phyloP scores from a whole-genome alignment of 2,888 invertebrate species.

The Odontothrips loti region DNA sequence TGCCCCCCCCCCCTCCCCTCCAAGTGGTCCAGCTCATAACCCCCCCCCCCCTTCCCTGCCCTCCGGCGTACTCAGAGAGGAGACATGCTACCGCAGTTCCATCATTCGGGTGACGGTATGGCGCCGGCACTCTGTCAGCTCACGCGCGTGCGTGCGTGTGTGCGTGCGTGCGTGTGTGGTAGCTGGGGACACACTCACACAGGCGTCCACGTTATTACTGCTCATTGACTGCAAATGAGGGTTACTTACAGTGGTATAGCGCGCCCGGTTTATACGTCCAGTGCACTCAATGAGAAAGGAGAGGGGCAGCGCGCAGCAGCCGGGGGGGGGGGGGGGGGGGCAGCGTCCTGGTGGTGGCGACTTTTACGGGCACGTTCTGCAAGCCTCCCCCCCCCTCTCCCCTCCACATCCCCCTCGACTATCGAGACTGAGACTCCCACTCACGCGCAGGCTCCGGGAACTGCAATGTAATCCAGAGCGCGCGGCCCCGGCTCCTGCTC shows the following conservation, averaged over 20 bases:
- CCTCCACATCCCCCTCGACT: too few species aligned
- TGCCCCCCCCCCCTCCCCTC: not conserved
- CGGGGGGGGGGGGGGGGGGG: not conserved
- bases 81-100: not conserved
- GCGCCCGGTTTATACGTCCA: not conserved
- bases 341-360: not conserved
- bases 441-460: too few species aligned
- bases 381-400: too few species aligned
- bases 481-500: too few species aligned
- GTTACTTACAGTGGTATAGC: not conserved
- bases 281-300: not conserved
- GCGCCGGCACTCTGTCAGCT: not conserved
- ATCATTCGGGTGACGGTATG: not conserved
- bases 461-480: too few species aligned
- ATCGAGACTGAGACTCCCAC: too few species aligned
- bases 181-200: too few species aligned
- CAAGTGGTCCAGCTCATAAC: not conserved
- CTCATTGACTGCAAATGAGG: conserved; percentile 23
- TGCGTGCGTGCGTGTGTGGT: too few species aligned
- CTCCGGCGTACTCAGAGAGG: not conserved
- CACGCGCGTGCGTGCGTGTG: too few species aligned
- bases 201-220: not conserved
- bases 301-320: not conserved
- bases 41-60: not conserved
- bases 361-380: too few species aligned